phyloP scores from a whole-genome alignment of 2,113 vertebrate species.

The Empidonax alnorum region DNA sequence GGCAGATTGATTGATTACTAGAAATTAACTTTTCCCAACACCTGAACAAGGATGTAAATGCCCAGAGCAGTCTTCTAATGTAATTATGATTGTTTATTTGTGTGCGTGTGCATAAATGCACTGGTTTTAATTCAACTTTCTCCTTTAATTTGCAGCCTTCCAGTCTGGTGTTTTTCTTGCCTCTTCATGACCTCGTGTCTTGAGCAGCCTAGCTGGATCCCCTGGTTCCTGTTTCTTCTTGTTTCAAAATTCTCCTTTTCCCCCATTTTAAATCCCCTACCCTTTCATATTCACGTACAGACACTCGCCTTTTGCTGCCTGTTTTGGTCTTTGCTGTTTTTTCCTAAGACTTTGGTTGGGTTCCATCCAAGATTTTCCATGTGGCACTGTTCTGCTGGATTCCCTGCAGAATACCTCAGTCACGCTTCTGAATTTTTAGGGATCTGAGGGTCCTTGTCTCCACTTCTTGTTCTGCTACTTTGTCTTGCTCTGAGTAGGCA shows the following conservation, averaged over 20 bases:
- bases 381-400: background rate
- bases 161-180: slow-evolving; percentile 67
- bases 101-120: background rate
- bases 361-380: background rate
- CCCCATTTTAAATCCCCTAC: background rate
- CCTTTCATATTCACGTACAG: background rate
- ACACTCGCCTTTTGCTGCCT: background rate
- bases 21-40: background rate
- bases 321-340: background rate
- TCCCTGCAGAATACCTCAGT: background rate
- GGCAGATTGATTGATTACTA: background rate
- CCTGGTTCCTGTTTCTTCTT: slow-evolving; percentile 65
- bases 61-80: background rate
- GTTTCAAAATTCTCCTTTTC: slow-evolving; percentile 41
- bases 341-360: background rate
- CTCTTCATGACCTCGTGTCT: slow-evolving; percentile 63
- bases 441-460: background rate
- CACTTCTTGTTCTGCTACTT: background rate
- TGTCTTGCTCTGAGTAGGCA: background rate
- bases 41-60: background rate
- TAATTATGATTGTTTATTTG: slow-evolving; percentile 9
- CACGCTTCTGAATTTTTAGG: background rate
- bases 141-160: slow-evolving; percentile 69
- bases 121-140: slow-evolving; percentile 66
- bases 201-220: slow-evolving; percentile 66